A percentile compares a stretch with the other conserved stretches of the same genome.
Evolutionary conservation across 2,113 vertebrate genomes (phyloP).

Genomic region (Ceyx melanurus): DNA sequence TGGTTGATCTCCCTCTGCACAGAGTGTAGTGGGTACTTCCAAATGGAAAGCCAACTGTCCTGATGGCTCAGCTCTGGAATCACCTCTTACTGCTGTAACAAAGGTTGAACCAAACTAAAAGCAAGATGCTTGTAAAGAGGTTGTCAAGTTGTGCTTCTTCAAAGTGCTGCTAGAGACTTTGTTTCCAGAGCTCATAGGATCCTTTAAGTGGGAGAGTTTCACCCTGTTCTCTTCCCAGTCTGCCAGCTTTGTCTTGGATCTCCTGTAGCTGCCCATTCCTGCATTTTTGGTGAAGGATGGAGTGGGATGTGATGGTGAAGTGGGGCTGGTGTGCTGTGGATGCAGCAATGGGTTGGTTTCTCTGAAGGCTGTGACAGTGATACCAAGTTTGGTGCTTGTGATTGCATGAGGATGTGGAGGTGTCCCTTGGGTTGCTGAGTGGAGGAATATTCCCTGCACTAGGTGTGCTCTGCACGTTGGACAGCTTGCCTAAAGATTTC

Average conservation of each 20-base stretch:
- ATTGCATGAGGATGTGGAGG: neutral
- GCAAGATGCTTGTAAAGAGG: neutral
- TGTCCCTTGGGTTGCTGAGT: neutral
- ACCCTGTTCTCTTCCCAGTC: neutral
- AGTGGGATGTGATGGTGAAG: neutral
- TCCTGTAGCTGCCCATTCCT: neutral
- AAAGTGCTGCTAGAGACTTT: neutral
- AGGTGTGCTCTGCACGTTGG: neutral
- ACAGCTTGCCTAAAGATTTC: neutral
- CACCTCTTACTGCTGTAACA: neutral
- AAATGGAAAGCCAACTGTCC: neutral
- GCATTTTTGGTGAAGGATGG: neutral
- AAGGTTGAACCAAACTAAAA: neutral
- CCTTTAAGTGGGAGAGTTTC: neutral
- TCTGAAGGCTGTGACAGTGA: neutral
- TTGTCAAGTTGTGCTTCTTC: neutral
- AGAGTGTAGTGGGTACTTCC: neutral
- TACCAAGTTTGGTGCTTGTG: neutral
- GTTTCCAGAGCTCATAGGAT: neutral
- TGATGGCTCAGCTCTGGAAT: neutral
- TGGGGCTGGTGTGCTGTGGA: neutral
- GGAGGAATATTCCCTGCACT: neutral
- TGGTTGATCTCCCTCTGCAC: neutral
- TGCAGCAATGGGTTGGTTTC: neutral
- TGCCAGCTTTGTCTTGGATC: neutral